A percentile compares a stretch with the other conserved stretches of the same genome.
These are phyloP conservation scores for Ametastegia equiseti DNA, from an alignment of 2,888 invertebrate species.

Conservation along the genomic window DNA sequence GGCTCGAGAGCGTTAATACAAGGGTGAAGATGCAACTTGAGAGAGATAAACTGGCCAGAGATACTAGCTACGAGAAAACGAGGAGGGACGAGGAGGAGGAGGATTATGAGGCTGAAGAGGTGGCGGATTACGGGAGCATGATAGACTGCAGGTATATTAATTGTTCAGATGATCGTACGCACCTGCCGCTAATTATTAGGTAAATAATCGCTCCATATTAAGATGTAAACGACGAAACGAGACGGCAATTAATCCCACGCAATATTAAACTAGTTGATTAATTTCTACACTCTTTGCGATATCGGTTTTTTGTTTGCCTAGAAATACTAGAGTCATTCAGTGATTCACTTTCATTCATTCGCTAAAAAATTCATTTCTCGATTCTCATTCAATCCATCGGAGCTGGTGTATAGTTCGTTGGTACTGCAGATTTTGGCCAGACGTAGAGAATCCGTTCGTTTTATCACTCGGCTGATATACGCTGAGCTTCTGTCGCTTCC, in stretches of 20 bases:
- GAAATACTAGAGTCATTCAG: not conserved
- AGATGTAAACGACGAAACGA: not conserved
- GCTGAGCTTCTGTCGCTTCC: not conserved
- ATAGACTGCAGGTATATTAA: slow-evolving; percentile 56
- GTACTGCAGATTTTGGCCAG: no score
- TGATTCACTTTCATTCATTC: not conserved
- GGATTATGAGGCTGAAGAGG: not conserved
- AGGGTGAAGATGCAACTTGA: slow-evolving; percentile 57
- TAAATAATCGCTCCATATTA: not conserved
- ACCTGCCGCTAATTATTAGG: not conserved
- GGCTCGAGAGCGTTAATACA: slow-evolving; percentile 64
- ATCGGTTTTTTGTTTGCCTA: not conserved
- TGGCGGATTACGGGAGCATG: slow-evolving; percentile 43
- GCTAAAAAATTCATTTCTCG: not conserved
- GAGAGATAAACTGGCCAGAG: slow-evolving; percentile 50
- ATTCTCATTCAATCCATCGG: not conserved
- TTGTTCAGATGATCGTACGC: not conserved
- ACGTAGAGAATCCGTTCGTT: slow-evolving; percentile 16
- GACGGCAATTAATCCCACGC: not conserved
- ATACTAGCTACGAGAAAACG: slow-evolving; percentile 34
- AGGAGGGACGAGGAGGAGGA: not conserved
- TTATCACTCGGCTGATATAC: slow-evolving; percentile 7
- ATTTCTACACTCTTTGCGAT: no score
- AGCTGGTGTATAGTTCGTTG: not conserved
- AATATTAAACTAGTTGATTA: not conserved